Evolutionary conservation across 2,113 vertebrate species (phyloP), one percentile per base, ranked within the genome.

Genomic region (Ammodytes marinus): DNA sequence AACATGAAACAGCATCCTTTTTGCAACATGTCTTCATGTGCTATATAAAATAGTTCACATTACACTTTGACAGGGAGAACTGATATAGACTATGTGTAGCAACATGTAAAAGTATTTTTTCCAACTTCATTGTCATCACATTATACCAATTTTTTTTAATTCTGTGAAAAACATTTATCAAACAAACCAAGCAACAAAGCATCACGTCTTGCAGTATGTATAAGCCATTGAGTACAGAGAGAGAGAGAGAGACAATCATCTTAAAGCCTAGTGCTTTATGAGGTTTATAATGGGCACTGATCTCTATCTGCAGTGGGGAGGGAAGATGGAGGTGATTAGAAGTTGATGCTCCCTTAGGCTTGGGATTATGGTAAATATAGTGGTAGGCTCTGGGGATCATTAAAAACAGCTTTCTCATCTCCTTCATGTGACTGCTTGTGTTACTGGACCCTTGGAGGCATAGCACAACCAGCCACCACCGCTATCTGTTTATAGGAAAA

Each of bases 351-450:
- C 77, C 92, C 85, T 84, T 79, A 84, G 94, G 93, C 87, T 85
- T 54, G 50, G 86, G 93, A 95, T 94, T 95, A 94, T 93, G 89
- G 88, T 92, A 94, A 94, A 93, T 88, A 92, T 90, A 90, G 76
- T 49, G 47, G 66, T 76, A 0, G 71, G 88, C 90, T 87, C 84
- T 37, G 65, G 84, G 89, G 93, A 92, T 90, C 88, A 86, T 94
- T 91, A 91, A 87, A 91, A 91, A 89, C 78, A 86, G 86, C 82
- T 83, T 87, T 55, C 66, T 89, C 88, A 85, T 82, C 83, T 82
- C 79, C 74, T 85, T 67, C 82, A 68, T 88, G 79, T 82, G 61
- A 87, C 80, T 89, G 85, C 89, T 85, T 78, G 80, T 88, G 87
- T 70, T 80, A 42, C 45, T 61, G 79, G 81, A 88, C 74, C 78